Conservation (phyloP, 2,113 vertebrate species). For the Beaufortia kweichowensis region DNA sequence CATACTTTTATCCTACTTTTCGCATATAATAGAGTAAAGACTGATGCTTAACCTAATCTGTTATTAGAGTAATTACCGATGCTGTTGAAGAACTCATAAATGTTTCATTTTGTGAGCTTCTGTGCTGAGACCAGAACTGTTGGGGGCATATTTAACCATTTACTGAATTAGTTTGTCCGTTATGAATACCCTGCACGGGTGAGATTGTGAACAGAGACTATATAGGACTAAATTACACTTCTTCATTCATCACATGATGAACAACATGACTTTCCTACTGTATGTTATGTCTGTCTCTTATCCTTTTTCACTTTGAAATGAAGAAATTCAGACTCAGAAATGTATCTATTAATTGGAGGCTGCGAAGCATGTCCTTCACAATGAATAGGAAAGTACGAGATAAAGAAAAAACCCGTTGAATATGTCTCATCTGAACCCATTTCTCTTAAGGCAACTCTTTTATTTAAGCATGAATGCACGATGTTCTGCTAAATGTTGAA, state of each 20-base stretch:
- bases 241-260: too few species aligned
- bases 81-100: constrained; percentile 3
- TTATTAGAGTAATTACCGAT: constrained; percentile 13
- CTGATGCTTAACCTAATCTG: constrained; percentile 1
- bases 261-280: background rate
- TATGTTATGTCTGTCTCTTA: background rate
- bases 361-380: constrained; percentile 20
- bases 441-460: background rate
- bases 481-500: background rate
- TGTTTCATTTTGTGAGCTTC: background rate
- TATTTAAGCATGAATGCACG: background rate
- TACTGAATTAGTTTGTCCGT: background rate
- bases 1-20: background rate
- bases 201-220: background rate
- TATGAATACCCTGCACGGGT: background rate
- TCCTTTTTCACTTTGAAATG: constrained; percentile 6
- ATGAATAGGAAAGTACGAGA: constrained; percentile 2
- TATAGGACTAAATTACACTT: background rate
- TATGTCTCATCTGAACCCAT: background rate
- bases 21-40: background rate
- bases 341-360: constrained; percentile 38
- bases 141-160: background rate
- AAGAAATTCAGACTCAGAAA: background rate
- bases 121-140: background rate
- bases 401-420: background rate